phyloP scores from a whole-genome alignment of 1,140 invertebrate species.

The Drosophila oshimai region DNA sequence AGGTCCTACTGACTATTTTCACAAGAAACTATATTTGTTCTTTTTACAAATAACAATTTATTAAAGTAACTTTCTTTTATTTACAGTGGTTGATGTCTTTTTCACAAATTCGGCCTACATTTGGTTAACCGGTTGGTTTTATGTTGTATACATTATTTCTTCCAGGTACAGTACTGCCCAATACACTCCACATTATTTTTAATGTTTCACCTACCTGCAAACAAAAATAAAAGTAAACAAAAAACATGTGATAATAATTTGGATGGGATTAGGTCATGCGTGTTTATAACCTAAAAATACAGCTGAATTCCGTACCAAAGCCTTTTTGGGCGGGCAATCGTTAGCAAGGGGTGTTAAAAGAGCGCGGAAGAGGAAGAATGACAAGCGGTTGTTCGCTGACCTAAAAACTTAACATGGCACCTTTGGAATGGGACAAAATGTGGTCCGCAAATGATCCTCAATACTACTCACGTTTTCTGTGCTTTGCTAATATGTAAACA shows the following conservation, averaged over 20 bases:
- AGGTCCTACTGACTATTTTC: constrained; percentile 70
- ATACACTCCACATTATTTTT: background rate
- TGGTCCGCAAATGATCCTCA: background rate
- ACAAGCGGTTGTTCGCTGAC: background rate
- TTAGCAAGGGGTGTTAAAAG: constrained; percentile 10
- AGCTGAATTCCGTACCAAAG: background rate
- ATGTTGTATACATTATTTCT: background rate
- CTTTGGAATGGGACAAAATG: background rate
- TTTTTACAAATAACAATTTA: background rate
- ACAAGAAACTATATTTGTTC: background rate
- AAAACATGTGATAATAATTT: constrained; percentile 7
- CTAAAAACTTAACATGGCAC: background rate
- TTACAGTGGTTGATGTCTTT: background rate
- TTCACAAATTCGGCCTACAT: background rate
- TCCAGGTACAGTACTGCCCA: constrained; percentile 38
- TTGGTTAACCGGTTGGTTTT: no score
- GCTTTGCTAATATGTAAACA: background rate
- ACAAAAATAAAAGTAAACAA: background rate
- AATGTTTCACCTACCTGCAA: background rate
- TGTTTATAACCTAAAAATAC: constrained; percentile 13
- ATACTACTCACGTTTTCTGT: background rate
- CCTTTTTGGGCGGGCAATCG: background rate
- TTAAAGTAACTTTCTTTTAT: background rate
- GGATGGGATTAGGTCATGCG: constrained; percentile 1
- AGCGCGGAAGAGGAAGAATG: background rate